These are phyloP conservation scores for Nomia melanderi DNA, from an alignment of 1,140 invertebrate species.

Conservation along the genomic window DNA sequence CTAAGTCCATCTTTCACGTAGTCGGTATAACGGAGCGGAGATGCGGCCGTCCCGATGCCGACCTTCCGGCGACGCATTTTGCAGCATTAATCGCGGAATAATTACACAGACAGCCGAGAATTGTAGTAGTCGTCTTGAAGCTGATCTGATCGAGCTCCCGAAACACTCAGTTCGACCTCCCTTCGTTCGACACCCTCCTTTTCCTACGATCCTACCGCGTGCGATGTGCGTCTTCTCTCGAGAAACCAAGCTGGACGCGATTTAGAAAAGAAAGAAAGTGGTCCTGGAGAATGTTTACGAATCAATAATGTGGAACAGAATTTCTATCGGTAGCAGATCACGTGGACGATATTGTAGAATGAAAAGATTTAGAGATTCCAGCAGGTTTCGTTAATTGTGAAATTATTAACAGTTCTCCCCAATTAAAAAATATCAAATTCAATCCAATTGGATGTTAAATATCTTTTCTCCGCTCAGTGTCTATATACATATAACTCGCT, in stretches of 20 bases:
- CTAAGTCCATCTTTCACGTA: slow-evolving; percentile 6
- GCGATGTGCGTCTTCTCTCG: background rate
- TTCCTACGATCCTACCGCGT: background rate
- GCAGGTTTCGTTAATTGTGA: no score
- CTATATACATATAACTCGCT: no score
- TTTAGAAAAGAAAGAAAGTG: background rate
- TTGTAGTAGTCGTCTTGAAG: background rate
- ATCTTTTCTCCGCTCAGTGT: no score
- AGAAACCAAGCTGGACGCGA: background rate
- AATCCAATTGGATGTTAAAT: no score
- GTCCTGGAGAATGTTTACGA: background rate
- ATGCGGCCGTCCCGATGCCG: slow-evolving; percentile 62
- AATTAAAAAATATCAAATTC: no score
- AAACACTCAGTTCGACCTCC: background rate
- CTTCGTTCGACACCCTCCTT: background rate
- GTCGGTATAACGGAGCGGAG: slow-evolving; percentile 7
- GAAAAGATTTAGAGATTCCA: no score
- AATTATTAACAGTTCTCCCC: no score
- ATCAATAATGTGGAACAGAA: background rate
- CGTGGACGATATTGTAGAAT: no score
- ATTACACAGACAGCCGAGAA: background rate
- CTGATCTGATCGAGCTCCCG: background rate
- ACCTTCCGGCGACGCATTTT: slow-evolving; percentile 71
- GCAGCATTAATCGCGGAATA: slow-evolving; percentile 50
- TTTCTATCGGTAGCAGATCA: no score